phyloP scores from a whole-genome alignment of 35 echinoderm and acorn worm genomes.

The Apostichopus parvimensis region DNA sequence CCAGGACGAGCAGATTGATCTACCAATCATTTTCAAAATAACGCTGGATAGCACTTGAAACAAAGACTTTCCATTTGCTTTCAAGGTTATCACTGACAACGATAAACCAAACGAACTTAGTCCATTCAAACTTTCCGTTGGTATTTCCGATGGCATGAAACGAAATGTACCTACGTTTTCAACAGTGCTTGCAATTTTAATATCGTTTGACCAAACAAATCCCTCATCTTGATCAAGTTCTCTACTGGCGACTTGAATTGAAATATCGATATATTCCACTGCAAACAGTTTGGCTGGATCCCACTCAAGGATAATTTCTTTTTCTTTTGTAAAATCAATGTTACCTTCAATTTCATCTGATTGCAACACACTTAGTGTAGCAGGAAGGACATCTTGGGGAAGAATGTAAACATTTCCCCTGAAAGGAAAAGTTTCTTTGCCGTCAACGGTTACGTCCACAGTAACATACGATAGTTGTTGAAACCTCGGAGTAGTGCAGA shows the following conservation, averaged over 20 bases:
- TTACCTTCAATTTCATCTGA: background rate
- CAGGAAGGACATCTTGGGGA: constrained; percentile 52
- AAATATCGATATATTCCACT: constrained; percentile 10
- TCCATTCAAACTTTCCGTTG: background rate
- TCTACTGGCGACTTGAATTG: background rate
- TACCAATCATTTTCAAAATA: background rate
- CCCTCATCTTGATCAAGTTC: background rate
- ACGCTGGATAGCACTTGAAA: background rate
- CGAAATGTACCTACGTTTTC: constrained; percentile 36
- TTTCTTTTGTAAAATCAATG: constrained; percentile 51
- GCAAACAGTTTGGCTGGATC: constrained; percentile 10
- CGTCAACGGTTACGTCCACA: constrained; percentile 45
- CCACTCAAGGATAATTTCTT: constrained; percentile 44
- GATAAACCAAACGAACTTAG: background rate
- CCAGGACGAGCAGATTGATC: background rate
- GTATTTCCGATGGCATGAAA: background rate
- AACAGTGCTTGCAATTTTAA: background rate
- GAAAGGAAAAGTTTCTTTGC: constrained; percentile 49
- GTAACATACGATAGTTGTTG: constrained; percentile 37
- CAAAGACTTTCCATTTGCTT: background rate
- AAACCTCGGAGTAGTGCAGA: constrained; percentile 66
- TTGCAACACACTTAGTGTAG: constrained; percentile 16
- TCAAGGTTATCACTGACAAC: constrained; percentile 5
- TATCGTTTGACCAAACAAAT: constrained; percentile 1
- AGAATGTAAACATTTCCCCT: constrained; percentile 55